Evolutionary conservation across 1,140 invertebrate species (phyloP).

Genomic region (Trachymyrmex septentrionalis): DNA sequence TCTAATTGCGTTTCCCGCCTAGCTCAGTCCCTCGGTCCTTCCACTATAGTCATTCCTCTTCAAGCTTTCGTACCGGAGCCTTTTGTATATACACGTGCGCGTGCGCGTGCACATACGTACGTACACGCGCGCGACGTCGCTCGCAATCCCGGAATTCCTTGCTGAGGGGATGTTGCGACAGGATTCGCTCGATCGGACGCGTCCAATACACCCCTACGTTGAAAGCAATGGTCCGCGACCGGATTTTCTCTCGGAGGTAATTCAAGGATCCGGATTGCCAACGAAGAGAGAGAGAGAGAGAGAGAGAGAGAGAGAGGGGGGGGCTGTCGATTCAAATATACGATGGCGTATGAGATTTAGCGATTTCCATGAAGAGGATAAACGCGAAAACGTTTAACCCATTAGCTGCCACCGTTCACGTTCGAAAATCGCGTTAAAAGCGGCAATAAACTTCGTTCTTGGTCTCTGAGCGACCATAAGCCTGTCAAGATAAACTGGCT

Average conservation of each 20-base stretch:
- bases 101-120: conserved; percentile 42
- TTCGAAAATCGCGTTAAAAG: conserved; percentile 44
- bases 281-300: not conserved
- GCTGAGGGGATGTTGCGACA: conserved; percentile 58
- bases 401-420: conserved; percentile 45
- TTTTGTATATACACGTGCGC: conserved; percentile 58
- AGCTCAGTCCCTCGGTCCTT: conserved; percentile 65
- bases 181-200: conserved; percentile 60
- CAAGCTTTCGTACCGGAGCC: conserved; percentile 30
- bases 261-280: conserved; percentile 54
- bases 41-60: conserved; percentile 68
- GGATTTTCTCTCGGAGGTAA: conserved; percentile 59
- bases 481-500: conserved; percentile 8
- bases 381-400: conserved; percentile 53
- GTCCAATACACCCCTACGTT: conserved; percentile 57
- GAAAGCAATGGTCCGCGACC: conserved; percentile 62
- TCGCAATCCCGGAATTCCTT: conserved; percentile 59
- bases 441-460: conserved; percentile 50
- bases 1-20: conserved; percentile 79
- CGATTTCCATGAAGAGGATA: conserved; percentile 54
- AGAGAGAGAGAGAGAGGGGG: not conserved
- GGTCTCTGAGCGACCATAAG: conserved; percentile 25
- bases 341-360: conserved; percentile 42
- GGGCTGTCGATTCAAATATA: conserved; percentile 29
- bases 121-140: conserved; percentile 19